These are phyloP conservation scores for Lepus timidus DNA, from an alignment of 2,113 vertebrate species.

Conservation along the genomic window DNA sequence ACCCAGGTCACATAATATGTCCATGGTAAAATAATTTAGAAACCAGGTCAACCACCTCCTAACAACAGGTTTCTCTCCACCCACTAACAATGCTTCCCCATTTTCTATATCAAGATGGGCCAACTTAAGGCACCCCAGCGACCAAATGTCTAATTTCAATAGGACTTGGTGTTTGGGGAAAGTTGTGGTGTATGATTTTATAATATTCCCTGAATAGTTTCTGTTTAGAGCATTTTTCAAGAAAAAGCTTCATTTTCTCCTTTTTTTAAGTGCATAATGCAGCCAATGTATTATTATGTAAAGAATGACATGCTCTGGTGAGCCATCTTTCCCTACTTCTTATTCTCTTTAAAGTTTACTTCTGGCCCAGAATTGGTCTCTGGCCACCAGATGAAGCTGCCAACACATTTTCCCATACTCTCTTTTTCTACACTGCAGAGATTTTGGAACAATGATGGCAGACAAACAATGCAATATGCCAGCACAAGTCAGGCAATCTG, in stretches of 20 bases:
- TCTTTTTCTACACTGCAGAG: conserved; percentile 37
- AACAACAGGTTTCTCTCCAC: neutral
- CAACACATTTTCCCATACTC: neutral
- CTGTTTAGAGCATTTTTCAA: neutral
- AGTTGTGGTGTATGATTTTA: neutral
- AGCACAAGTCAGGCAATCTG: neutral
- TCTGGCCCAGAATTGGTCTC: conserved; percentile 9
- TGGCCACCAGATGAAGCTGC: conserved; percentile 50
- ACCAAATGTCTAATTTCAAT: conserved; percentile 37
- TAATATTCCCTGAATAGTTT: neutral
- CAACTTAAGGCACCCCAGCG: neutral
- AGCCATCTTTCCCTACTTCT: neutral
- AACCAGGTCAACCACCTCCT: neutral
- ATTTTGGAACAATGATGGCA: neutral
- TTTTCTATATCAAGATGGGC: conserved; percentile 8
- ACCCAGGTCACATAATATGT: neutral
- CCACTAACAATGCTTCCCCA: neutral
- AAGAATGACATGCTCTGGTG: neutral
- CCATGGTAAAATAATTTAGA: neutral
- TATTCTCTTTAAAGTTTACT: conserved; percentile 41
- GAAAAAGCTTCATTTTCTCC: neutral
- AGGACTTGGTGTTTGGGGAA: neutral
- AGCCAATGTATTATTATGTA: conserved; percentile 8
- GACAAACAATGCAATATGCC: neutral
- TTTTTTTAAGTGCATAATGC: neutral